Evolutionary conservation across 2,888 invertebrate genomes (phyloP), one percentile per base, ranked within the genome.

Genomic region (Crioceris asparagi): DNA sequence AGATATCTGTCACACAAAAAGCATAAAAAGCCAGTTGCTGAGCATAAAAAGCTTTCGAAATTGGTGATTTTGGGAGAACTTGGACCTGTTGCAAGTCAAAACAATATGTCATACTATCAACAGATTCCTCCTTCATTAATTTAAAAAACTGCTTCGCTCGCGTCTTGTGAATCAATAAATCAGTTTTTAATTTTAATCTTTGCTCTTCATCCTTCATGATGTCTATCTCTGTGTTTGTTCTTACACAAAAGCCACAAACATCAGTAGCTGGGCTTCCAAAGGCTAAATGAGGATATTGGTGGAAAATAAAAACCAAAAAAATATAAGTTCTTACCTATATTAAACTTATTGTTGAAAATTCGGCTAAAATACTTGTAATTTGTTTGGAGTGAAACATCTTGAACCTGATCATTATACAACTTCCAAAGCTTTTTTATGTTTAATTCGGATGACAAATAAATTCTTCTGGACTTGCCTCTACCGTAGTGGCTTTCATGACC

Each of bases 1-100:
- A 11, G n/a, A 36, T 25, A 23, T 36, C 31, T 17, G 36, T 36
- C 12, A 36, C 16, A 25, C 36, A 36, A 11, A 36, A 31, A n/a
- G n/a, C 15, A 12, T 36, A 36, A 15, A 31, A 10, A 15, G 30
- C 16, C 11, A 31, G 14, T 10, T 34, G 34, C n/a, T 23, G 15
- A 12, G 25, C 34, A 16, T 34, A 34, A n/a, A 25, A 34, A 15
- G 27, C 25, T 12, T 25, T 12, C 12, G 25, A 11, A 6, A 12
- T 25, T 4, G 23, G 35, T 6, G 18, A 3, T 18, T 32, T 19
- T 2, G 32, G 32, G 11, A 33, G 17, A 12, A 29, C 15, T 17
- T 36, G 36, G 4, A 36, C 36, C 23, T 36, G 36, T n/a, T 36
- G 30, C 16, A 36, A 8, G 17, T 36, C 30, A 12, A 36, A 36